Evolutionary conservation across 37 sponge, comb jelly and placozoan genomes (phyloP).

Genomic region (Halichondria panicea): DNA sequence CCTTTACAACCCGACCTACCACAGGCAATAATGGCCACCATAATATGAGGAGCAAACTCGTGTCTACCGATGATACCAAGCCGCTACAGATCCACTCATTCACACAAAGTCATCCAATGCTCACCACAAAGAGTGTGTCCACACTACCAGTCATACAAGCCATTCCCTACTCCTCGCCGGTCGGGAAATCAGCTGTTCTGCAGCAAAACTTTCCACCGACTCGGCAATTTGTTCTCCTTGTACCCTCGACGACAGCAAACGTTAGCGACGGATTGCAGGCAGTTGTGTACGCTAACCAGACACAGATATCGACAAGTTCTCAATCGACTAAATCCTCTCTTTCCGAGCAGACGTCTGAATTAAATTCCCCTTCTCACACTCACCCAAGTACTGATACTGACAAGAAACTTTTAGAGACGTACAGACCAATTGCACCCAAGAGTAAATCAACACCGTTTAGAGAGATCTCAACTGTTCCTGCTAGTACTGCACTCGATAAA

Average conservation of each 20-base stretch:
- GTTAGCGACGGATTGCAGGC: neutral
- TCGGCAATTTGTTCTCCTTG: slow-evolving; percentile 30
- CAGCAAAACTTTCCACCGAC: slow-evolving; percentile 11
- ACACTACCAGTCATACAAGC: slow-evolving; percentile 17
- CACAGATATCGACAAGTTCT: too few species aligned
- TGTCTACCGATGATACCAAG: too few species aligned
- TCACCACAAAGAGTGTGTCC: neutral
- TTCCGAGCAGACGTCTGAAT: too few species aligned
- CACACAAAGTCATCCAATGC: neutral
- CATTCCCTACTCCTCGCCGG: neutral
- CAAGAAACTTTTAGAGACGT: neutral
- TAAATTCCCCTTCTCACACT: neutral
- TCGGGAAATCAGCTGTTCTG: slow-evolving; percentile 4
- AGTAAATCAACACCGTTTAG: neutral
- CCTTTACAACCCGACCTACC: too few species aligned
- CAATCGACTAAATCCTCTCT: too few species aligned
- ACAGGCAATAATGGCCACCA: too few species aligned
- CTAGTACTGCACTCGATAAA: neutral
- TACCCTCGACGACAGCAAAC: slow-evolving; percentile 6
- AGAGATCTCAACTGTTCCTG: neutral
- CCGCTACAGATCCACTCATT: neutral
- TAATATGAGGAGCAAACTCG: too few species aligned
- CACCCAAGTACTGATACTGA: neutral
- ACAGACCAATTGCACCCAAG: too few species aligned
- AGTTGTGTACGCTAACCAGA: neutral